These are phyloP conservation scores for Epizoanthus fatuus DNA, from an alignment of 92 coral and sea anemone species.

Conservation along the genomic window DNA sequence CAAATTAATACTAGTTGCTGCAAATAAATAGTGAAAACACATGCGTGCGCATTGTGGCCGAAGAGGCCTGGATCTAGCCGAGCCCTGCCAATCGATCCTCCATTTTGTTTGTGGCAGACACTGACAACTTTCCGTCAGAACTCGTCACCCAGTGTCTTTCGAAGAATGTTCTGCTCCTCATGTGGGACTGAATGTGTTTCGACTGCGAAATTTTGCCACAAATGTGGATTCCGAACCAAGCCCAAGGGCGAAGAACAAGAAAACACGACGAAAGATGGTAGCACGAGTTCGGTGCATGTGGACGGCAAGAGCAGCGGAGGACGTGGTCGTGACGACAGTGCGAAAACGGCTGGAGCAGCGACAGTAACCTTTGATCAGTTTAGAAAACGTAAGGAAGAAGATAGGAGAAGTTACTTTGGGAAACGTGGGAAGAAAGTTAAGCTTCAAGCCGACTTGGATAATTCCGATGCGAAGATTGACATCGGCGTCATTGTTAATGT, in stretches of 20 bases:
- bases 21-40: slow-evolving; percentile 23
- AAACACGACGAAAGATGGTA: slow-evolving; percentile 31
- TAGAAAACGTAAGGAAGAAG: slow-evolving; percentile 36
- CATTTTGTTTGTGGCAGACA: slow-evolving; percentile 28
- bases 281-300: slow-evolving; percentile 44
- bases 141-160: too few species aligned
- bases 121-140: not conserved
- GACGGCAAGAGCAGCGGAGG: slow-evolving; percentile 31
- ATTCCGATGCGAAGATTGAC: slow-evolving; percentile 68
- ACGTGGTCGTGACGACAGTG: slow-evolving; percentile 27
- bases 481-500: slow-evolving; percentile 65
- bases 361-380: slow-evolving; percentile 35
- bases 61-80: slow-evolving; percentile 39
- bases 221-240: slow-evolving; percentile 35
- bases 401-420: slow-evolving; percentile 45
- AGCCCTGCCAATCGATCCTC: slow-evolving; percentile 7
- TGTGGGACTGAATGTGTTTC: slow-evolving; percentile 44
- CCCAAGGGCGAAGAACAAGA: slow-evolving; percentile 38
- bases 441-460: slow-evolving; percentile 37
- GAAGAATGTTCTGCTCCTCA: slow-evolving; percentile 43
- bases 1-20: slow-evolving; percentile 3
- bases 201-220: slow-evolving; percentile 31
- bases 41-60: slow-evolving; percentile 33
- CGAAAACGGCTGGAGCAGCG: slow-evolving; percentile 38
- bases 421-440: slow-evolving; percentile 36